Conservation (phyloP, 2,113 vertebrate species). For the Solea solea region DNA sequence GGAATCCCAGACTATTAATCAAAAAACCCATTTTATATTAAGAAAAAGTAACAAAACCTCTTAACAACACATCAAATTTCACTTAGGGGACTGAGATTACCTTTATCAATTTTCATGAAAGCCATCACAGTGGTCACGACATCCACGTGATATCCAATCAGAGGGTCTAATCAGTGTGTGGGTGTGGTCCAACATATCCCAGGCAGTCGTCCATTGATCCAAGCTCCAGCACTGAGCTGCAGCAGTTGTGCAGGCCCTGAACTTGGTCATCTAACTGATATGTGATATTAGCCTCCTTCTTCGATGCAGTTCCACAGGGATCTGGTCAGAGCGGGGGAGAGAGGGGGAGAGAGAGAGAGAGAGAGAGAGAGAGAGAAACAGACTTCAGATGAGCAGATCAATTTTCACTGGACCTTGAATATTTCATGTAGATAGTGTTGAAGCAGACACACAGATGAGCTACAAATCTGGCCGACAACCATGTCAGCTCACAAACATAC, state of each 20-base stretch:
- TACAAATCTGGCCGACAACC: constrained; percentile 64
- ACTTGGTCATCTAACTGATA: constrained; percentile 76
- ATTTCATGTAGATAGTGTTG: constrained; percentile 79
- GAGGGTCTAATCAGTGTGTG: constrained; percentile 49
- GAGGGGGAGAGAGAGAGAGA: constrained; percentile 36
- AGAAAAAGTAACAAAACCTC: constrained; percentile 50
- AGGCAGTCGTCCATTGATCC: constrained; percentile 66
- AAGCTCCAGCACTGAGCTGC: constrained; percentile 48
- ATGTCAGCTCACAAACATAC: constrained; percentile 45
- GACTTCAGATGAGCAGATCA: constrained; percentile 86
- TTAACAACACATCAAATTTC: constrained; percentile 61
- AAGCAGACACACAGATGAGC: constrained; percentile 71
- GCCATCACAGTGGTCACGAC: constrained; percentile 58
- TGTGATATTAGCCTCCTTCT: constrained; percentile 69
- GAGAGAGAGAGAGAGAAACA: constrained; percentile 60
- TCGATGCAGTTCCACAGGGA: constrained; percentile 82
- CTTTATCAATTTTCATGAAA: constrained; percentile 66
- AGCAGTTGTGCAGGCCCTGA: constrained; percentile 55
- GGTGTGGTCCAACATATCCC: constrained; percentile 65
- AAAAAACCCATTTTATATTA: constrained; percentile 48
- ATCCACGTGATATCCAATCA: constrained; percentile 66
- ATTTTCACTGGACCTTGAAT: constrained; percentile 88
- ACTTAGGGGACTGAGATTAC: constrained; percentile 63
- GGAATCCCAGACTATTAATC: constrained; percentile 51
- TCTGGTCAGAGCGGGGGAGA: constrained; percentile 79